These are phyloP conservation scores for Corythornis leucogaster DNA, from an alignment of 2,797 vertebrate genomes.

Conservation along the genomic window DNA sequence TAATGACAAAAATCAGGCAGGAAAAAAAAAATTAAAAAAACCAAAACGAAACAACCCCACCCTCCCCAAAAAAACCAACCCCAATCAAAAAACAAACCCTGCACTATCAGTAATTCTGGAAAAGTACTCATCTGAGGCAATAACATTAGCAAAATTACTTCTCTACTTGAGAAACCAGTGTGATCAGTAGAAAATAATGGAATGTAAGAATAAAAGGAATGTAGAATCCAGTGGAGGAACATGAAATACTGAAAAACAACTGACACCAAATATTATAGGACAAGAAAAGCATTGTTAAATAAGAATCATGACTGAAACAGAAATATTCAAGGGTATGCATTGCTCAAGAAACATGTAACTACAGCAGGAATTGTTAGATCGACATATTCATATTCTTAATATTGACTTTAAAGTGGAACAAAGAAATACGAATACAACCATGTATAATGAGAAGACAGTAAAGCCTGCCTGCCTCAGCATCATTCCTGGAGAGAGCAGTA, in stretches of 20 bases:
- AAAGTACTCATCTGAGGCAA: not conserved
- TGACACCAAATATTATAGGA: not conserved
- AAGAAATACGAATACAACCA: not conserved
- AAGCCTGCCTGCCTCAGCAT: not conserved
- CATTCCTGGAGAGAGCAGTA: not conserved
- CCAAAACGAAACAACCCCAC: too few relatives aligned
- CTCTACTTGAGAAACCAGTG: not conserved
- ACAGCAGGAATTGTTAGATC: not conserved
- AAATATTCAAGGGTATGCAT: not conserved
- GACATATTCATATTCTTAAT: not conserved
- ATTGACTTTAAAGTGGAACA: not conserved
- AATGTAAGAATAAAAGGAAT: not conserved
- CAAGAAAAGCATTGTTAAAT: not conserved
- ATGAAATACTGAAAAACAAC: not conserved
- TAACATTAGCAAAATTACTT: not conserved
- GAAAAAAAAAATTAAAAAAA: not conserved
- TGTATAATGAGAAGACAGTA: not conserved
- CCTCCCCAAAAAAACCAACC: not conserved
- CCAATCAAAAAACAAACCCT: too few relatives aligned
- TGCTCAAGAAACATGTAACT: not conserved
- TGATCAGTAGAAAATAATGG: not conserved
- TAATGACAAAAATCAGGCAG: not conserved
- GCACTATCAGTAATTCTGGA: not conserved
- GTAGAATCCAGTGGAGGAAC: not conserved
- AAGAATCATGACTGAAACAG: not conserved